phyloP scores from a whole-genome alignment of 2,888 invertebrate species.

The Chloroclystis v-ata region DNA sequence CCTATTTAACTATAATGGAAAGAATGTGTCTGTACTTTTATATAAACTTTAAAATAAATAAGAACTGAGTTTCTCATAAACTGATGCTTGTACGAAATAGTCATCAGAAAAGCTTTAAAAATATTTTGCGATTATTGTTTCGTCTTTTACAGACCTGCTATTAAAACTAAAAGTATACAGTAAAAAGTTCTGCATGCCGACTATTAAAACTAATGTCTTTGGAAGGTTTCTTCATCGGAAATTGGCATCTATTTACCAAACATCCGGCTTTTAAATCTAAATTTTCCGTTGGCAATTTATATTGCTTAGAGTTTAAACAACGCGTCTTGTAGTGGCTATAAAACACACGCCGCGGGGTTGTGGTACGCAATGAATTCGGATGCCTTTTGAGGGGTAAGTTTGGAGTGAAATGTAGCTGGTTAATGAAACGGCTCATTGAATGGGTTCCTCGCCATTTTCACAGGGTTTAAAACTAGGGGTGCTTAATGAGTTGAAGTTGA shows the following conservation, averaged over 20 bases:
- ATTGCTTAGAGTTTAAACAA: slow-evolving; percentile 43
- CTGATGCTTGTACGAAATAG: too few relatives aligned
- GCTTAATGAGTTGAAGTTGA: not conserved
- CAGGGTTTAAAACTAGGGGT: not conserved
- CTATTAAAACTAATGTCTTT: not conserved
- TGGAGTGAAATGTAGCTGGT: slow-evolving; percentile 14
- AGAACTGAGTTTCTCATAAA: too few relatives aligned
- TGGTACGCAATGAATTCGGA: slow-evolving; percentile 28
- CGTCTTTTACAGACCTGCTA: not conserved
- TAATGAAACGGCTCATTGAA: slow-evolving; percentile 17
- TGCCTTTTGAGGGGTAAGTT: slow-evolving; percentile 23
- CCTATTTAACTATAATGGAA: too few relatives aligned
- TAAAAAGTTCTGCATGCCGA: not conserved
- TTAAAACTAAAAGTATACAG: not conserved
- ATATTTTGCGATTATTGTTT: too few relatives aligned
- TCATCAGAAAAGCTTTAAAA: too few relatives aligned
- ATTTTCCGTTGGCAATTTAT: slow-evolving; percentile 75
- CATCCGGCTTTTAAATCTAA: slow-evolving; percentile 76
- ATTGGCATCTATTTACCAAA: slow-evolving; percentile 65
- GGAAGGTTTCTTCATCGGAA: slow-evolving; percentile 32
- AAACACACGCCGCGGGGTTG: slow-evolving; percentile 30
- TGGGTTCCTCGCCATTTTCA: slow-evolving; percentile 5
- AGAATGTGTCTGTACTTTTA: too few relatives aligned
- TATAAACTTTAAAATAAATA: too few relatives aligned
- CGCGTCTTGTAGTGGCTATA: slow-evolving; percentile 34